These are phyloP conservation scores for Myotis myotis DNA, from an alignment of 2,797 vertebrate species.

Conservation along the genomic window DNA sequence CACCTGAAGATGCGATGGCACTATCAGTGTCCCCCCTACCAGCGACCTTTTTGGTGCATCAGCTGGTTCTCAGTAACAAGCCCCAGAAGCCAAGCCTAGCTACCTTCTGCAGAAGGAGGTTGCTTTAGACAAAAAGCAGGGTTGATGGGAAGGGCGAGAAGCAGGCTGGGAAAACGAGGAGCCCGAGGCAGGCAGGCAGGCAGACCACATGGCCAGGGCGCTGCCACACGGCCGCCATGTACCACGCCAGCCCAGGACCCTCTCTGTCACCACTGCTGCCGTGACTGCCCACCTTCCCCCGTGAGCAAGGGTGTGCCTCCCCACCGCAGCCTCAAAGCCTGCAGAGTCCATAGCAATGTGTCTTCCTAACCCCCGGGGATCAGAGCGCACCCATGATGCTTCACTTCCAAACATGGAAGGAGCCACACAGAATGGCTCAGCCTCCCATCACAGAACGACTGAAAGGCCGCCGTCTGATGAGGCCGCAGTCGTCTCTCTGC, in stretches of 20 bases:
- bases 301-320: neutral
- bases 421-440: neutral
- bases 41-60: neutral
- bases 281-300: rapidly evolving
- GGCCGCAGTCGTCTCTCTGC: neutral
- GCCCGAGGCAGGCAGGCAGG: too few relatives aligned
- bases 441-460: neutral
- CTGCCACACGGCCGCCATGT: rapidly evolving
- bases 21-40: rapidly evolving
- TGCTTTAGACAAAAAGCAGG: neutral
- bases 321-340: neutral
- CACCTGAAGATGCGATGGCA: neutral
- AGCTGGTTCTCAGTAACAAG: neutral
- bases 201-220: neutral
- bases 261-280: rapidly evolving
- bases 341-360: rapidly evolving
- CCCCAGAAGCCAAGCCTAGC: too few relatives aligned
- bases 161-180: neutral
- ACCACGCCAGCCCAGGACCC: neutral
- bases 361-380: neutral
- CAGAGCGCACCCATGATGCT: neutral
- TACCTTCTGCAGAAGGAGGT: neutral
- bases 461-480: neutral
- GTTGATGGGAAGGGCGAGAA: neutral
- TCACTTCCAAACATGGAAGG: neutral